Conservation (phyloP, 2,113 vertebrate genomes). For the Entosphenus tridentatus region DNA sequence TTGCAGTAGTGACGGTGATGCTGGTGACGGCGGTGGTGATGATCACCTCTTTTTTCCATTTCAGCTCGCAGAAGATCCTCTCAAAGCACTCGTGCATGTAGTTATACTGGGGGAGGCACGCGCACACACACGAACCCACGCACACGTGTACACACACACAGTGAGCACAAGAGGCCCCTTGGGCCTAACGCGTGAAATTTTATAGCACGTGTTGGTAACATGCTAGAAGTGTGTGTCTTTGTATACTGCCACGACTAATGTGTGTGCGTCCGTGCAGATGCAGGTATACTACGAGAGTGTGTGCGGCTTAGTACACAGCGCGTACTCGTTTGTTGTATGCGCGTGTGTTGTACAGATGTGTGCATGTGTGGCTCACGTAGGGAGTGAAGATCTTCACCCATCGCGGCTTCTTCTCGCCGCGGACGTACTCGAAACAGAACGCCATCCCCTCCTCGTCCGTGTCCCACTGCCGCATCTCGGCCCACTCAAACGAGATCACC, state of each 20-base stretch:
- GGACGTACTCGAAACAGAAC: conserved; percentile 78
- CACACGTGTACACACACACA: background rate
- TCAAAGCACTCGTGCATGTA: conserved; percentile 99
- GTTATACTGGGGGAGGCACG: conserved; percentile 42
- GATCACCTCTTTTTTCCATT: conserved; percentile 87
- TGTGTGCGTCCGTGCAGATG: no score
- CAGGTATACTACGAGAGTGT: no score
- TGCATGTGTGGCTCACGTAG: conserved; percentile 34
- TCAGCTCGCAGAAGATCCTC: conserved; percentile 88
- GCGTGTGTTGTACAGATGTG: no score
- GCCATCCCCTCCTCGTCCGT: conserved; percentile 94
- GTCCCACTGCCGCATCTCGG: conserved; percentile 93
- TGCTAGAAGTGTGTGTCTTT: no score
- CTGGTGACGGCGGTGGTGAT: no score
- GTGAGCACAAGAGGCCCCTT: no score
- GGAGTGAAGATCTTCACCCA: conserved; percentile 75
- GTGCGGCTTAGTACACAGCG: no score
- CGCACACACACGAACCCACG: background rate
- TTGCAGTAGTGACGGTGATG: no score
- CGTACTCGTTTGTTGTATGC: no score
- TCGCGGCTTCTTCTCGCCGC: conserved; percentile 79
- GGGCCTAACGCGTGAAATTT: no score
- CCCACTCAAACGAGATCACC: conserved; percentile 82
- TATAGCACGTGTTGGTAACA: no score
- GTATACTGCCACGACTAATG: no score